phyloP scores from a whole-genome alignment of 2,113 vertebrate genomes.

The Tinamus guttatus region DNA sequence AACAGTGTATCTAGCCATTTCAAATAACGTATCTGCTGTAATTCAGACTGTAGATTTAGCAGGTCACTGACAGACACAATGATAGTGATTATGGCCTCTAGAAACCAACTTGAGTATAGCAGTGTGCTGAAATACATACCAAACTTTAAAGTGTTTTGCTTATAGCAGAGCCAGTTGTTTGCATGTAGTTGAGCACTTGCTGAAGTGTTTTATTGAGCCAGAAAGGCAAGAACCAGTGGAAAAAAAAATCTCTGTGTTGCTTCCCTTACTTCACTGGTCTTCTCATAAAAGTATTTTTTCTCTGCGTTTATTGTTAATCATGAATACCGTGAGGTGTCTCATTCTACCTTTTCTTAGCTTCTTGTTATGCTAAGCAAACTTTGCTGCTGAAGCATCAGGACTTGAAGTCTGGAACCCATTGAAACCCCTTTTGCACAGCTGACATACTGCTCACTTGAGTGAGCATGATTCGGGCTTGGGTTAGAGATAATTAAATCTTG shows the following conservation, averaged over 20 bases:
- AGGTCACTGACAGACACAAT: fast-evolving
- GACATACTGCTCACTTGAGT: neutral
- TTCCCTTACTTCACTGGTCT: neutral
- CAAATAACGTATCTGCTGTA: neutral
- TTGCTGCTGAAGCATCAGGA: neutral
- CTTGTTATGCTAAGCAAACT: fast-evolving
- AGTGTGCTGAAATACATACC: neutral
- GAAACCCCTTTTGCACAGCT: neutral
- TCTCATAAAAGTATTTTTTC: neutral
- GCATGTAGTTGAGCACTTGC: neutral
- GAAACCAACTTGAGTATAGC: neutral
- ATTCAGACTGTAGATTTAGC: neutral
- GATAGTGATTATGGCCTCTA: no score
- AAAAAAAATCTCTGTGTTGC: neutral
- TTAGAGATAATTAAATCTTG: neutral
- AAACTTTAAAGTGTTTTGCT: neutral
- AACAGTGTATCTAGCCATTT: neutral
- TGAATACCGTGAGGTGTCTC: neutral
- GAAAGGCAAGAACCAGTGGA: neutral
- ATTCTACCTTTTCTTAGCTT: neutral
- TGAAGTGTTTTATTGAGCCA: neutral
- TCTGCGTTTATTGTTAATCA: neutral
- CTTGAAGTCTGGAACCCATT: neutral
- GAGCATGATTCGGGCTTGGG: neutral
- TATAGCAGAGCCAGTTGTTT: neutral